Evolutionary conservation across 1,140 invertebrate species (phyloP), one percentile per base, ranked within the genome.

Genomic region (Chlorops oryzae): DNA sequence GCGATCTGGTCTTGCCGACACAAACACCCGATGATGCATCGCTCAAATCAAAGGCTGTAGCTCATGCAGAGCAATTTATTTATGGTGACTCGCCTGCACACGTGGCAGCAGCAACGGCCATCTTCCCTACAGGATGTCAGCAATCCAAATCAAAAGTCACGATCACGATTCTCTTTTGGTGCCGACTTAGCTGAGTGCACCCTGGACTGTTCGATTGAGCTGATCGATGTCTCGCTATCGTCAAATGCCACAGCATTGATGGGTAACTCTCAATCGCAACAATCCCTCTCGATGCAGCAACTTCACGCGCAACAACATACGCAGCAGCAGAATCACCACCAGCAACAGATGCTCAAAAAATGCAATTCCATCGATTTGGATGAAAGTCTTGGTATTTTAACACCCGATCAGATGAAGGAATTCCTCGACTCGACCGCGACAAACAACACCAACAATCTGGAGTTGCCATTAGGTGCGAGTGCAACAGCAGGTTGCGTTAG

Each of bases 361-460:
- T 84, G 89, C 59, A 83, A 84, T 61, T 87, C 85, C 12, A 81
- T 87, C 51, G 87, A 84, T 50, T 65, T 80, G 59, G 84, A 90
- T 67, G 88, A 90, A 57, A 87, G 85, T 59, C 74, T 91, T 50
- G 88, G 88, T 7, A 90, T 92, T 55, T 73, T 92, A 15, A 90
- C 88, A 5, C 87, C 87, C 0, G 87, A 89, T 74, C 88, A 91
- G 67, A 91, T 92, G 88, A 80, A 83, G 43, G 70, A 70, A 24
- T 72, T 72, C 15, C 41, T 71, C 2, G 74, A 62, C 47, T 69
- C 62, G 12, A 56, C 59, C 13, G 58, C 52, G 56, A 59, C 60
- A 34, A 62, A 62, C 40, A 65, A 61, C 20, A 79, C 78, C 1
- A 76, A 76, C 38, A 81, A 82, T 57, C 61, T 81, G 59, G 79